Evolutionary conservation across 2,113 vertebrate genomes (phyloP).

Genomic region (Uria lomvia): DNA sequence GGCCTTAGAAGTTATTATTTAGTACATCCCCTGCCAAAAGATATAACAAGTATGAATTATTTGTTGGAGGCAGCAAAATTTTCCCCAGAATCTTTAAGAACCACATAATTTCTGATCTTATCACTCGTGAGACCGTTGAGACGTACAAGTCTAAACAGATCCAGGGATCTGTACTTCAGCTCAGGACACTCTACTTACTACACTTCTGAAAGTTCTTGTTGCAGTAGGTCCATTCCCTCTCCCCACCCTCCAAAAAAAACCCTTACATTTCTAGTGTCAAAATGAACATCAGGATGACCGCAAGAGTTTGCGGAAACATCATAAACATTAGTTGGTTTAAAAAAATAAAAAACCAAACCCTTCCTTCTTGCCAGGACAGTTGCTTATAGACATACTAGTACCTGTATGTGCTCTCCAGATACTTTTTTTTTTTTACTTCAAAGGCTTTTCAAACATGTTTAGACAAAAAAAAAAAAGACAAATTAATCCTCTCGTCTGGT

Average conservation of each 20-base stretch:
- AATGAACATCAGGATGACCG: rapidly evolving
- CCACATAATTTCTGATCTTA: background rate
- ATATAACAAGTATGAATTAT: background rate
- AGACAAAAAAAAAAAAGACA: background rate
- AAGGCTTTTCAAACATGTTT: slow-evolving; percentile 43
- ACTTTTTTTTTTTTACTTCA: background rate
- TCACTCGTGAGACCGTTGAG: background rate
- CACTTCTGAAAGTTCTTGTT: background rate
- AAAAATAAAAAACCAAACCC: background rate
- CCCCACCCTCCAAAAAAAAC: background rate
- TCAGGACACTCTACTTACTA: background rate
- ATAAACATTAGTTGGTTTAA: rapidly evolving
- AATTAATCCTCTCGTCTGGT: background rate
- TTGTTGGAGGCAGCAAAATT: background rate
- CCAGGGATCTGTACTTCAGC: background rate
- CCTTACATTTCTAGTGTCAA: background rate
- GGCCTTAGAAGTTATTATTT: background rate
- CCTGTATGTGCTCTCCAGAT: background rate
- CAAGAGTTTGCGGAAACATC: background rate
- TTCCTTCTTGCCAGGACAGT: background rate
- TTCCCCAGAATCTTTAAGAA: background rate
- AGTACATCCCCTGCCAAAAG: background rate
- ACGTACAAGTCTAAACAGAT: background rate
- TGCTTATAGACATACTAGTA: background rate
- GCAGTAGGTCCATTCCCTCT: too few species aligned